Evolutionary conservation across 2,113 vertebrate genomes (phyloP), one percentile per base, ranked within the genome.

Genomic region (Chloroceryle aenea): DNA sequence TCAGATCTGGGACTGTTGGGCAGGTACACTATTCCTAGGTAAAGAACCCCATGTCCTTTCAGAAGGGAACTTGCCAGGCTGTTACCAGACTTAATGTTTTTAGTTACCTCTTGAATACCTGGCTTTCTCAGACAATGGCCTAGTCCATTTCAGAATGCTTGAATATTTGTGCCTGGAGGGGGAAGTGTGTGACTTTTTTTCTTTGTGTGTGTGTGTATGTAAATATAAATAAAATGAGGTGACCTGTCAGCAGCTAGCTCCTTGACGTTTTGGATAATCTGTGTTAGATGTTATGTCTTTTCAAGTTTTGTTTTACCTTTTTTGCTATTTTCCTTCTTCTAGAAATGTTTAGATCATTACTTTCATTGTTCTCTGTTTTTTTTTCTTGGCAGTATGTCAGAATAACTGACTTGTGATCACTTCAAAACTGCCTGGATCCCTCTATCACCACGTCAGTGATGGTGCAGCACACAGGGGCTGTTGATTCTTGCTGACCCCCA

Each of bases 141-240:
- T 59, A 53, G 74, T 25, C 26, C n/a, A 29, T 89, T 89, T 84
- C 9, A 80, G 45, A 71, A 32, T 67, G 21, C n/a, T 67, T 66
- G 50, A 52, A 43, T 30, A 10, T 94, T 19, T 72, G 16, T 58
- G 17, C 83, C 38, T 74, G 34, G 84, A 59, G 29, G 10, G 3
- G 1, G 9, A 71, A 38, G 36, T 32, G 21, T 74, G 48, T 62
- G 47, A n/a, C 19, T 48, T 22, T 62, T 4, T 69, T 10, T 75
- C 14, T 2, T 2, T 50, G 1, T 47, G 6, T 38, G 15, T 67
- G 3, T 55, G 10, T 75, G 14, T 1, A 1, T 50, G 1, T 48
- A 21, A 22, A 47, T 14, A 6, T 32, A 20, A 42, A 15, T 26
- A 45, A 45, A 45, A 17, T 55, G 56, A 43, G 42, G 38, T 78